Evolutionary conservation across 2,797 vertebrate genomes (phyloP).

Genomic region (Potorous gilbertii): DNA sequence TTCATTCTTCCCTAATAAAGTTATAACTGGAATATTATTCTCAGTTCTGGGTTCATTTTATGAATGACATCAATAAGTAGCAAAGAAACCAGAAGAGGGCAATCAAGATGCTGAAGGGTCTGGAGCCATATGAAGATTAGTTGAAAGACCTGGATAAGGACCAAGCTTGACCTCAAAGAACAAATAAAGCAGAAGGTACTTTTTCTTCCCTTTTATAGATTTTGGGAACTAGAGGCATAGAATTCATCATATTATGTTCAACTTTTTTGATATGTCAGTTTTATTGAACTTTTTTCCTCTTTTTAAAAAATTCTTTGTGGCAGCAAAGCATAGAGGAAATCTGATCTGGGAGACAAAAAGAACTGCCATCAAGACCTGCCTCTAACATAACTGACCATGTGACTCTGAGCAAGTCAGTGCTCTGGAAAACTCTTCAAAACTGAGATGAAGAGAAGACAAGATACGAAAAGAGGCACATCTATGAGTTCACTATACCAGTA

Average conservation of each 20-base stretch:
- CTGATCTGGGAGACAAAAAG: neutral
- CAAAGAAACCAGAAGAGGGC: neutral
- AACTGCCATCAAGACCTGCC: neutral
- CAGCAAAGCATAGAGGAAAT: neutral
- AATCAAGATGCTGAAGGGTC: neutral
- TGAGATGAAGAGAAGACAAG: neutral
- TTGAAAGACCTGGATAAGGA: neutral
- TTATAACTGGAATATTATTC: neutral
- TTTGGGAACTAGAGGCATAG: neutral
- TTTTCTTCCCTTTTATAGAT: neutral
- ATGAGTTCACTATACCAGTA: neutral
- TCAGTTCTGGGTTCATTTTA: neutral
- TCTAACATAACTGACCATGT: neutral
- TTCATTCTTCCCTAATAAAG: neutral
- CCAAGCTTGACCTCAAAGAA: neutral
- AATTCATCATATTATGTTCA: neutral
- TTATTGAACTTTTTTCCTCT: too few relatives aligned
- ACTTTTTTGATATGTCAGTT: neutral
- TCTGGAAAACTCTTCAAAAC: neutral
- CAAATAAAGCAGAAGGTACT: neutral
- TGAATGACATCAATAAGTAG: neutral
- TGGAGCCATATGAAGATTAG: neutral
- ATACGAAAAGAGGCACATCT: neutral
- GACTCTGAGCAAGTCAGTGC: neutral
- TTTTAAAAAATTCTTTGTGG: too few relatives aligned